Percentiles rank a stretch among this genome's conserved stretches.
These are phyloP conservation scores for Synaphobranchus kaupii DNA, from an alignment of 2,797 vertebrate species.

Conservation along the genomic window DNA sequence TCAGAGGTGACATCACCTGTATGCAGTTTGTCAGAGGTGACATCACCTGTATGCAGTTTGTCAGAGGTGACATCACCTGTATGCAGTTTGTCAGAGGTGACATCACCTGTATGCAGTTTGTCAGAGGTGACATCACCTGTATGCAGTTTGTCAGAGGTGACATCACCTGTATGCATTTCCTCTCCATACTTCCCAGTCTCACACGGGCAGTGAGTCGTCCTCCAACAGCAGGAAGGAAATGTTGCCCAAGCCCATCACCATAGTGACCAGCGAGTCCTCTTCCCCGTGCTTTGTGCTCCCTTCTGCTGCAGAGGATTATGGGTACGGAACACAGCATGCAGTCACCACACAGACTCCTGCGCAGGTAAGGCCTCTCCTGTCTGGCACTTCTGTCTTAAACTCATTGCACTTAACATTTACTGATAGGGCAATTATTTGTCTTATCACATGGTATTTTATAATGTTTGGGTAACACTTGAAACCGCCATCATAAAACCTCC, in stretches of 20 bases:
- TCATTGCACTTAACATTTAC: not conserved
- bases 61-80: not conserved
- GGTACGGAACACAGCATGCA: constrained; percentile 66
- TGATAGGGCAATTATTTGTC: not conserved
- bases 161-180: constrained; percentile 43
- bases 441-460: not conserved
- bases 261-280: constrained; percentile 86
- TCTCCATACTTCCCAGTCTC: constrained; percentile 75
- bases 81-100: not conserved
- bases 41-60: not conserved
- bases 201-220: constrained; percentile 89
- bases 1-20: not conserved
- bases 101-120: not conserved
- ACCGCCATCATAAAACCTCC: not conserved
- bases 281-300: constrained; percentile 76
- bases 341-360: constrained; percentile 73
- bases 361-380: constrained; percentile 61
- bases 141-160: not conserved
- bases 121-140: not conserved
- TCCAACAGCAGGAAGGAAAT: constrained; percentile 89
- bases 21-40: not conserved
- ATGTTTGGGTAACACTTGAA: not conserved
- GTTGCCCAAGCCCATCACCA: constrained; percentile 80
- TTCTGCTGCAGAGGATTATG: constrained; percentile 69
- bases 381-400: not conserved